phyloP scores from a whole-genome alignment of 2,888 invertebrate genomes.

The Caradrina kadenii region DNA sequence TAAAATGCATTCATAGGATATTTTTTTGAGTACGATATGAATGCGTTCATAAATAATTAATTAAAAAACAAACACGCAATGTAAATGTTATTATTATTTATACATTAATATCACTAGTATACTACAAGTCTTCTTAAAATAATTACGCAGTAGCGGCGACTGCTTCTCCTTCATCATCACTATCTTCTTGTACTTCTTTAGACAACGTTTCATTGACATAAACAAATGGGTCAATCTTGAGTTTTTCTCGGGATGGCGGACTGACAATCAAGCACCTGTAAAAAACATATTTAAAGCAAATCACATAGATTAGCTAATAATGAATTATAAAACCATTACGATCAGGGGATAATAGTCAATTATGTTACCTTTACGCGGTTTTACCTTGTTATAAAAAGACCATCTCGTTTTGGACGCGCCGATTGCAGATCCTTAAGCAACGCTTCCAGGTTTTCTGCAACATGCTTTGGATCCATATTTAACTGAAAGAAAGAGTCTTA shows the following conservation, averaged over 20 bases:
- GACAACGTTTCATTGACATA: constrained; percentile 82
- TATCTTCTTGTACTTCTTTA: constrained; percentile 83
- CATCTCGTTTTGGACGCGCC: constrained; percentile 92
- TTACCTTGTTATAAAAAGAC: constrained; percentile 93
- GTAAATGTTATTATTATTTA: constrained; percentile 60
- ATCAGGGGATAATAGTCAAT: neutral
- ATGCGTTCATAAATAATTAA: constrained; percentile 42
- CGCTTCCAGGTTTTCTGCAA: constrained; percentile 93
- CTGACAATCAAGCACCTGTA: constrained; percentile 91
- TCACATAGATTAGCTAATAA: neutral
- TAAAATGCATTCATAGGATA: constrained; percentile 48
- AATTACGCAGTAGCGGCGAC: constrained; percentile 75
- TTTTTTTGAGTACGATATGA: neutral
- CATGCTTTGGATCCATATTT: constrained; percentile 92
- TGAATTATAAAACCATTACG: neutral
- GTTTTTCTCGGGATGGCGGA: constrained; percentile 92
- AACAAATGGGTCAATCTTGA: constrained; percentile 92
- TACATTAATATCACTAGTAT: constrained; percentile 56
- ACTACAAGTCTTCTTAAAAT: constrained; percentile 52
- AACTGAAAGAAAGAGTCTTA: constrained; percentile 87
- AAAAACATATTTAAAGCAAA: constrained; percentile 22
- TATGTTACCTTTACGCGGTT: neutral
- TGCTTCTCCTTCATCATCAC: constrained; percentile 83
- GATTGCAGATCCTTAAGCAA: constrained; percentile 92
- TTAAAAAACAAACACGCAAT: constrained; percentile 2